phyloP scores from a whole-genome alignment of 2,797 vertebrate species.

The Falco rusticolus region DNA sequence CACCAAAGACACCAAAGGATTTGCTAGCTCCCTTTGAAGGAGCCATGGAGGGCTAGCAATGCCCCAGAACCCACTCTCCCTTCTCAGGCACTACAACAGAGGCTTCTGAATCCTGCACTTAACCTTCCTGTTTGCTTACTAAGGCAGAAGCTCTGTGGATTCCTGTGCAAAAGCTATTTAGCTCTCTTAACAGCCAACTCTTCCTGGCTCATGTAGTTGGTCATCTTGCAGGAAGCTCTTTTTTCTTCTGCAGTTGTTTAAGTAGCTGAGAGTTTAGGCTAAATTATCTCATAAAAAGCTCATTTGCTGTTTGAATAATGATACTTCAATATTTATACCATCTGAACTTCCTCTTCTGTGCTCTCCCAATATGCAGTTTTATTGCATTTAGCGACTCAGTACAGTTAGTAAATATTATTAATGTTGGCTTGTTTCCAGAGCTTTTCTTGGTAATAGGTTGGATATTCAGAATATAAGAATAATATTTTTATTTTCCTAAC shows the following conservation, averaged over 20 bases:
- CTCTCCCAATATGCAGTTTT: not conserved
- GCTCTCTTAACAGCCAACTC: not conserved
- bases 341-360: not conserved
- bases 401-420: not conserved
- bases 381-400: not conserved
- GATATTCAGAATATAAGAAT: not conserved
- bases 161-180: not conserved
- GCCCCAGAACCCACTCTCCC: accelerated
- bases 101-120: not conserved
- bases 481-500: constrained; percentile 33
- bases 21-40: not conserved
- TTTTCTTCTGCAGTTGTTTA: not conserved
- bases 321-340: not conserved
- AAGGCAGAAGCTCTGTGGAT: not conserved
- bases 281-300: not conserved
- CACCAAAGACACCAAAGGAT: not conserved
- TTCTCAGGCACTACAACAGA: not conserved
- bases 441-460: not conserved
- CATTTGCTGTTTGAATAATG: not conserved
- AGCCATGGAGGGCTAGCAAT: not conserved
- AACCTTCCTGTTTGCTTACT: not conserved
- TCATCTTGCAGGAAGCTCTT: not conserved
- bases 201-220: not conserved
- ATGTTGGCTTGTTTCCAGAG: not conserved
- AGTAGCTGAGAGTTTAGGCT: not conserved